A percentile compares a stretch with the other conserved stretches of the same genome.
These are phyloP conservation scores for Xerus rutilus DNA, from an alignment of 2,797 vertebrate species.

Conservation along the genomic window DNA sequence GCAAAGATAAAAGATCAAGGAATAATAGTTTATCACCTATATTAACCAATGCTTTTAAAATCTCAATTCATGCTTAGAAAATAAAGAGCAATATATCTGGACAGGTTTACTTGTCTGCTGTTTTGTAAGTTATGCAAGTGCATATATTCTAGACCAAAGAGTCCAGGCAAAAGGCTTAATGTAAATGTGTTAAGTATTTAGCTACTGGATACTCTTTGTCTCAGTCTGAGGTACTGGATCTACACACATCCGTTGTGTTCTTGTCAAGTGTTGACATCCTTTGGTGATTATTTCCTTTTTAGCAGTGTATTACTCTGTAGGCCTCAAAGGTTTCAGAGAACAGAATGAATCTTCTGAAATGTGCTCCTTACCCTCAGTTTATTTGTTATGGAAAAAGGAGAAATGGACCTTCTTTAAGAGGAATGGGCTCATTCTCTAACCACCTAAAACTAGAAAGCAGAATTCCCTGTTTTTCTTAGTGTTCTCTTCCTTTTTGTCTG, in stretches of 20 bases:
- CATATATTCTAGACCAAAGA: neutral
- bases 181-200: conserved; percentile 29
- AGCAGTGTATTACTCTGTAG: neutral
- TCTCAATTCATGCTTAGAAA: conserved; percentile 43
- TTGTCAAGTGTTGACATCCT: neutral
- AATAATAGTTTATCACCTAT: conserved; percentile 40
- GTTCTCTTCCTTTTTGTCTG: neutral
- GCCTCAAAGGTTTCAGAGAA: neutral
- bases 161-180: conserved; percentile 11
- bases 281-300: conserved; percentile 26
- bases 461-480: conserved; percentile 29
- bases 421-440: conserved; percentile 40
- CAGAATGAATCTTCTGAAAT: neutral
- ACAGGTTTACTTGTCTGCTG: conserved; percentile 38
- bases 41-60: conserved; percentile 50
- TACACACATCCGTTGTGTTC: neutral
- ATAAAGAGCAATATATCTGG: conserved; percentile 37
- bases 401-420: conserved; percentile 27
- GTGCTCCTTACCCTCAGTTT: neutral
- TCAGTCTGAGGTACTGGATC: neutral
- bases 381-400: neutral
- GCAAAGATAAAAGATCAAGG: conserved; percentile 37
- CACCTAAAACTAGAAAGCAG: conserved; percentile 63
- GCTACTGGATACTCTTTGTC: neutral
- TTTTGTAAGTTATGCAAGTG: neutral